phyloP scores from a whole-genome alignment of 2,113 vertebrate species.

The Tursiops truncatus region DNA sequence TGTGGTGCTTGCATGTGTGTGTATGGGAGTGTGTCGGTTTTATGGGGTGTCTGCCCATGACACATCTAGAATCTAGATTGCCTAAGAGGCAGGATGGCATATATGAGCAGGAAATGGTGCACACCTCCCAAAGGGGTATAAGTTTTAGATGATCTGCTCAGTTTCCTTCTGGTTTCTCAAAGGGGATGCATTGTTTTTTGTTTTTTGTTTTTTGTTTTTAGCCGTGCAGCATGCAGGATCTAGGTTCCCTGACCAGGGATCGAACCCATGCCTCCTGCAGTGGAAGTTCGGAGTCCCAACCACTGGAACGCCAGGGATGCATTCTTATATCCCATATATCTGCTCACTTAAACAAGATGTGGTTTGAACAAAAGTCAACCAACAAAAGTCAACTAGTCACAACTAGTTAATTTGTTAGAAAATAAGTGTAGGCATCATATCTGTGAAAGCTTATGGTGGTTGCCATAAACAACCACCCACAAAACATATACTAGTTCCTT shows the following conservation, averaged over 20 bases:
- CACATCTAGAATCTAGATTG: too few relatives aligned
- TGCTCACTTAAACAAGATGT: background rate
- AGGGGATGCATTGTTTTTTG: background rate
- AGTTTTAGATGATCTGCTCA: background rate
- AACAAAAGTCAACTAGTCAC: background rate
- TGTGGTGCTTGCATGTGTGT: background rate
- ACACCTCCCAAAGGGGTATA: background rate
- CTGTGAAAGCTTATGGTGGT: background rate
- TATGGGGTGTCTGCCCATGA: background rate
- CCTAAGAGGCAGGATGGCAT: background rate
- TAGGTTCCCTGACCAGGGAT: too few relatives aligned
- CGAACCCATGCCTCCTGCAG: too few relatives aligned
- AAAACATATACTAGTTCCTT: background rate
- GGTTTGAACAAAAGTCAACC: background rate
- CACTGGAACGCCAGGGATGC: background rate
- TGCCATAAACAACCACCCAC: background rate
- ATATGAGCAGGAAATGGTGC: background rate
- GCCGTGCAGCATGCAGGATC: too few relatives aligned
- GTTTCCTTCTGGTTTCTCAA: background rate
- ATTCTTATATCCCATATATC: background rate
- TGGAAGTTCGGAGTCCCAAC: too few relatives aligned
- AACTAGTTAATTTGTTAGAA: background rate
- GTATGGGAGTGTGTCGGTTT: background rate
- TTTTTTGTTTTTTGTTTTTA: too few relatives aligned
- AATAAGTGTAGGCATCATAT: background rate